These are phyloP conservation scores for Dasysyrphus tricinctus DNA, from an alignment of 2,888 invertebrate species.

Conservation along the genomic window DNA sequence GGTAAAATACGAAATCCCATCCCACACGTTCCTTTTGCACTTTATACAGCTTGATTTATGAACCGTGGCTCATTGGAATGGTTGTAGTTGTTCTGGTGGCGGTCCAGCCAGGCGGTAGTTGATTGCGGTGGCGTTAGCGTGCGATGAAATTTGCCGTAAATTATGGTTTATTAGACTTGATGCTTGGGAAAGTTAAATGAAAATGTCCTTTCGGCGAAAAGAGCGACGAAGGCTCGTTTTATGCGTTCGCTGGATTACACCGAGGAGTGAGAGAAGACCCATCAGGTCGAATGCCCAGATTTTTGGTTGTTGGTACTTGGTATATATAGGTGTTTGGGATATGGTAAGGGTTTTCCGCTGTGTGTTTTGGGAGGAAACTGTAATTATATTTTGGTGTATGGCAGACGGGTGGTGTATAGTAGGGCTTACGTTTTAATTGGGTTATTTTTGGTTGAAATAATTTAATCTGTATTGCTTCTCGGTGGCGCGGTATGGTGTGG, in stretches of 20 bases:
- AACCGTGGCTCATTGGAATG: slow-evolving; percentile 32
- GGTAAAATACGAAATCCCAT: not conserved
- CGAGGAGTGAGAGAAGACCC: not conserved
- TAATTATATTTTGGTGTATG: slow-evolving; percentile 57
- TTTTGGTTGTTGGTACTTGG: not conserved
- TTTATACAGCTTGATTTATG: slow-evolving; percentile 59
- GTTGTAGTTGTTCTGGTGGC: slow-evolving; percentile 1
- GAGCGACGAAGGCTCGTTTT: slow-evolving; percentile 8
- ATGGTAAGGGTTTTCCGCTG: not conserved
- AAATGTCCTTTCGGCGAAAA: slow-evolving; percentile 61
- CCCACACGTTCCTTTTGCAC: not conserved
- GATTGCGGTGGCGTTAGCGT: slow-evolving; percentile 62
- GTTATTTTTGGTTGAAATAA: slow-evolving; percentile 73
- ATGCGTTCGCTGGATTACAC: slow-evolving; percentile 25
- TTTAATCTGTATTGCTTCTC: slow-evolving; percentile 63
- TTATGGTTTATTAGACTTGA: slow-evolving; percentile 73
- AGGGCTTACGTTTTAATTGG: slow-evolving; percentile 70
- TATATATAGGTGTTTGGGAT: not conserved
- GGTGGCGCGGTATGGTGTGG: not conserved
- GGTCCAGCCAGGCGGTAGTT: slow-evolving; percentile 38
- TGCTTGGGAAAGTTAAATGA: slow-evolving; percentile 68
- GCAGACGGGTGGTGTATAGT: slow-evolving; percentile 4
- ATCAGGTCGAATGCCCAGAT: slow-evolving; percentile 8
- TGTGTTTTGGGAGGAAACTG: slow-evolving; percentile 32
- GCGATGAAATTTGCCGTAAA: slow-evolving; percentile 74